Evolutionary conservation across 2,797 vertebrate species (phyloP), one percentile per base, ranked within the genome.

Genomic region (Xenopus petersii): DNA sequence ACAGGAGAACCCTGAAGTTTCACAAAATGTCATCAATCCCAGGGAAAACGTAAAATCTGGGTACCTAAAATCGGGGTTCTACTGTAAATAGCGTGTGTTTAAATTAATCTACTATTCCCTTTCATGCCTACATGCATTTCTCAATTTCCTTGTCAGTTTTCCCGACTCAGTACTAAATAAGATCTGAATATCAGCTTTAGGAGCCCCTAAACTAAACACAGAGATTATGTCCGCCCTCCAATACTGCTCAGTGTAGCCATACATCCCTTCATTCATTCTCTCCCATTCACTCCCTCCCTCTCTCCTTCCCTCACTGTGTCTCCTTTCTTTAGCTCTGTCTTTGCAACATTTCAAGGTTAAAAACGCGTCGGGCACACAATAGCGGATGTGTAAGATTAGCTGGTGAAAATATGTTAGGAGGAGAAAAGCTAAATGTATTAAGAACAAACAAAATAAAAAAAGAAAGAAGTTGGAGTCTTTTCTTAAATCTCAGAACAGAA

Each of bases 301-400:
- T 71, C 56, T 78, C 64, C 72, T 71, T 64, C 63, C 13, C 69
- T 78, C 71, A 75, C 63, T 58, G 81, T 81, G 74, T 36, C 60
- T 9, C 33, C 26, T 76, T 80, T 80, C 83, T 86, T 83, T 84
- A 80, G 70, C 84, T 84, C 83, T 80, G 84, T 81, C 86, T 91
- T 91, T 89, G 86, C 89, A 93, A 87, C 88, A 93, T 96, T 95
- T 96, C 94, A 98, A 97, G 94, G 94, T 95, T 93, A 94, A 90
- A 89, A 86, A 91, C 83, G 90, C 94, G 90, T 93, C 91, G 91
- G 87, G n/a, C 84, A 93, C 89, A 88, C 91, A 92, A 91, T 89
- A 85, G 89, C 87, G 92, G 91, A 91, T 86, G 90, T 91, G 88
- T 88, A 83, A 93, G 93, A 94, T 95, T 88, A 92, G 92, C 93